Evolutionary conservation across 1,140 invertebrate species (phyloP), one percentile per base, ranked within the genome.

Genomic region (Cydia fagiglandana): DNA sequence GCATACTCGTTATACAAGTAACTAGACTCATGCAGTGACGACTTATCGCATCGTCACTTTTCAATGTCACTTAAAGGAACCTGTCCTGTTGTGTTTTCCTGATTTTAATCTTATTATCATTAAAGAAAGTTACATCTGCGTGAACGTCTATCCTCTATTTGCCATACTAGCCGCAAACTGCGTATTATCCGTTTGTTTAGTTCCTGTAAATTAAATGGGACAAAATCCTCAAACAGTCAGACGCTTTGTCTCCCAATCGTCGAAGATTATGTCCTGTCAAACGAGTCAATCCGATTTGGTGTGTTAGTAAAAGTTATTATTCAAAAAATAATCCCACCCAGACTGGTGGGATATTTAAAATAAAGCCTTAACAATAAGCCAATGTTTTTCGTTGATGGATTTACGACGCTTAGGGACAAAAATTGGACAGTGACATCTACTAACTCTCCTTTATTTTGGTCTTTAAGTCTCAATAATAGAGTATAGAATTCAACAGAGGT

Each of bases 301-400:
- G 64, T 68, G 66, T 70, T 70, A 70, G 66, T 61, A 61, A 61
- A 70, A 70, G 66, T 70, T 70, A 70, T 70, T 70, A 70, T 70
- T 66, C 41, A 45, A 70, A 56, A 70, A 70, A 70, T 70, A 70
- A 70, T 70, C 66, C 66, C 66, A 70, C 66, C 66, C 66, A 68
- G 12, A 68, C 64, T 70, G 2, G 64, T 20, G 38, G 34, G 2
- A 70, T 70, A 41, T 70, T 68, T 70, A 41, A 45, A 70, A 68
- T 68, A 68, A 70, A 70, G 38, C n/a, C 17, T 38, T 70, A 70
- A 70, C 66, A 70, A 70, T 70, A 70, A 70, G 66, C 66, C 66
- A 70, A 70, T 70, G 66, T 70, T 70, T 70, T 41, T 38, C 34
- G 66, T 70, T 70, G 66, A 70, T 70, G 66, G 66, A 70, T 70